Evolutionary conservation across 2,888 invertebrate species (phyloP).

Genomic region (Melanophora roralis): DNA sequence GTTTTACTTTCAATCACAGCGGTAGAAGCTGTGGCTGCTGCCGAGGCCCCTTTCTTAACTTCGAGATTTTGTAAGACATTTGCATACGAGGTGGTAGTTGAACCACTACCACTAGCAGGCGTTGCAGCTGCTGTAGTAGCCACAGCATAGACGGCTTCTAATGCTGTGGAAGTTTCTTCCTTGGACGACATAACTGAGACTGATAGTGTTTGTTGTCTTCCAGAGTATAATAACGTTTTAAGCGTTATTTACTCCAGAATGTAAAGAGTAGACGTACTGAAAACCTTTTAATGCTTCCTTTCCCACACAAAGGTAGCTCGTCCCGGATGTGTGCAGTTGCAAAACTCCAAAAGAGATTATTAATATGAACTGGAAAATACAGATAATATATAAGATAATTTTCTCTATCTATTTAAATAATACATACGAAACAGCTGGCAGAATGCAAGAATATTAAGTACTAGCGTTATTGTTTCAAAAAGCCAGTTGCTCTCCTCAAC

Average conservation of each 20-base stretch:
- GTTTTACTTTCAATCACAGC: constrained; percentile 37
- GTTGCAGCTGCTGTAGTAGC: constrained; percentile 41
- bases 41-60: constrained; percentile 64
- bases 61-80: constrained; percentile 80
- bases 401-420: not conserved
- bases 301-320: constrained; percentile 56
- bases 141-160: constrained; percentile 55
- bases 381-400: constrained; percentile 9
- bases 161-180: constrained; percentile 70
- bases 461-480: not conserved
- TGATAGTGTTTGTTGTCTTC: constrained; percentile 62
- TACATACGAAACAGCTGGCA: constrained; percentile 27
- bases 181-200: constrained; percentile 71
- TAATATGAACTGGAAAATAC: constrained; percentile 34
- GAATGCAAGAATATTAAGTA: not conserved
- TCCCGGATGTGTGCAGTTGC: no score
- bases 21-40: constrained; percentile 21
- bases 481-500: not conserved
- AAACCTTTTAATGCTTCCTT: constrained; percentile 74
- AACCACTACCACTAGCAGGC: constrained; percentile 73
- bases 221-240: constrained; percentile 63
- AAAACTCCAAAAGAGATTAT: constrained; percentile 19
- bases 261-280: constrained; percentile 63
- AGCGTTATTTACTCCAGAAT: constrained; percentile 64
- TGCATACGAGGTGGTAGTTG: constrained; percentile 82